Evolutionary conservation across 2,888 invertebrate species (phyloP), one percentile per base, ranked within the genome.

Genomic region (Molanna angustata): DNA sequence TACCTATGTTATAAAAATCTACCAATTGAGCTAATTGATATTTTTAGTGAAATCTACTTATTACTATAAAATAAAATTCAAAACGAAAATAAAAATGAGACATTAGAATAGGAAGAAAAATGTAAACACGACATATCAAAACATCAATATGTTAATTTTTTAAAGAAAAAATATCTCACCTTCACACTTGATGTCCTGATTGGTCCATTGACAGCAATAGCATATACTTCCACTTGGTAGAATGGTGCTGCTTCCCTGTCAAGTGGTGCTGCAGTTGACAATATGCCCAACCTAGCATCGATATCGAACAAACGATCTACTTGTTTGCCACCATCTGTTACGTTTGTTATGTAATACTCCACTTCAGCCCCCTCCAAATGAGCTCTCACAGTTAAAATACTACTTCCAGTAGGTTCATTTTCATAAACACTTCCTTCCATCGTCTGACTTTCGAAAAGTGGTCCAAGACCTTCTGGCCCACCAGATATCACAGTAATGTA

Each of bases 251-350:
- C 81, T 70, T 94, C 94, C 51, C 92, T 80, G 72, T 94, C 93
- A 69, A 93, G 74, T 58, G 86, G 81, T 39, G 84, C 85, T 13
- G 91, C 90, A 13, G 93, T 93, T 39, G 90, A 90, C 62, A 97
- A 74, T 64, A 92, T 88, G 41, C 96, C 96, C 66, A 90, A 78
- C 61, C 88, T 87, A 17, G 89, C 83, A 73, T 96, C 94, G 65
- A 97, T 88, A 67, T 91, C 91, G 70, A 97, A 97, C 64, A 93
- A 78, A 65, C 91, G 83, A 74, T 93, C 91, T 67, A 90, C 90
- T 75, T 90, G 88, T 62, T 78, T 80, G 57, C 86, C 86, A 67
- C 82, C 83, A 32, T 53, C 55, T 64, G 88, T 88, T 70, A 89
- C 88, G 75, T 88, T 89, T 64, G 91, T 92, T 70, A 95, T 88